Conservation (phyloP, 2,888 invertebrate genomes). For the Slavum lentiscoides region DNA sequence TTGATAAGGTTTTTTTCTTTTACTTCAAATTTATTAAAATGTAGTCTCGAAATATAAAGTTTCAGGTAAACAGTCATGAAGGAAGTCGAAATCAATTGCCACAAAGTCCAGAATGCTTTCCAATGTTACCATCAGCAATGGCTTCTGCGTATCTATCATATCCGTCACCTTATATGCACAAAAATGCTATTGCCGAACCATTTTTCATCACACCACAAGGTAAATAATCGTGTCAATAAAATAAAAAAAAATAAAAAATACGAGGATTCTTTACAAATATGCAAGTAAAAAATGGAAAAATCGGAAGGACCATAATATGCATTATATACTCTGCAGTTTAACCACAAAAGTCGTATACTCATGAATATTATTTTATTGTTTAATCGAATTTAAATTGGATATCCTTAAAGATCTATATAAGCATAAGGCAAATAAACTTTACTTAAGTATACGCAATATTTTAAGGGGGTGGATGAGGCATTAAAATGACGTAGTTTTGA, state of each 20-base stretch:
- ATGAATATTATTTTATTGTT: too few species aligned
- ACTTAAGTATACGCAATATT: too few species aligned
- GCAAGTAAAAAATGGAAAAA: too few species aligned
- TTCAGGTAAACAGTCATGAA: slow-evolving; percentile 38
- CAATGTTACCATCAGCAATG: slow-evolving; percentile 57
- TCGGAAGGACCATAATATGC: too few species aligned
- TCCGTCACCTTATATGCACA: slow-evolving; percentile 60
- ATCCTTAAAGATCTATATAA: too few species aligned
- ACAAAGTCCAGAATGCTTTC: slow-evolving; percentile 56
- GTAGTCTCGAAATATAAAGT: slow-evolving; percentile 27
- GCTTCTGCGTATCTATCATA: slow-evolving; percentile 58
- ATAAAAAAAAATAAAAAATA: not conserved
- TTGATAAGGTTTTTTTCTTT: not conserved
- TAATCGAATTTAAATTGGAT: too few species aligned
- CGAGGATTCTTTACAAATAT: too few species aligned
- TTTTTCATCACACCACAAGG: slow-evolving; percentile 59
- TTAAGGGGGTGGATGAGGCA: too few species aligned
- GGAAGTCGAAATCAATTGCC: slow-evolving; percentile 41
- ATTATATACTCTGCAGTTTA: too few species aligned
- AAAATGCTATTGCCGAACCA: slow-evolving; percentile 57
- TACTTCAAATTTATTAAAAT: not conserved
- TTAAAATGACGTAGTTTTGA: too few species aligned
- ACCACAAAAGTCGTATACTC: too few species aligned
- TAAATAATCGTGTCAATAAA: slow-evolving; percentile 51
- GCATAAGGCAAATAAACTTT: too few species aligned